Conservation (phyloP, 2,797 vertebrate genomes). For the Ambastaia sidthimunki region DNA sequence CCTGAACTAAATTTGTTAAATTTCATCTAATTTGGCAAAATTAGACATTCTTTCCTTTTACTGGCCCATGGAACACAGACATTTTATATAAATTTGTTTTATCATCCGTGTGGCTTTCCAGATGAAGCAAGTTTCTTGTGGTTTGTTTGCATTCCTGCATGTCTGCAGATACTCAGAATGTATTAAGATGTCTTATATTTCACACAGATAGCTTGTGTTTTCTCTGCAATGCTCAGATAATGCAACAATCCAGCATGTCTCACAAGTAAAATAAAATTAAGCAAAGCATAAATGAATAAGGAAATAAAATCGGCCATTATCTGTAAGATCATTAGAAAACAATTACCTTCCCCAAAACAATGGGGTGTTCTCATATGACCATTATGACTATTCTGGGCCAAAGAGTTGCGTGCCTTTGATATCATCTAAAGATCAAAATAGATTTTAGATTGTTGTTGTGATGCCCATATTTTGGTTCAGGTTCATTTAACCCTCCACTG, state of each 20-base stretch:
- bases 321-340: conserved; percentile 20
- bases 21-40: conserved; percentile 45
- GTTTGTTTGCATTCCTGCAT: conserved; percentile 19
- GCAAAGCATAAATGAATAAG: conserved; percentile 48
- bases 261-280: conserved; percentile 63
- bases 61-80: conserved; percentile 4
- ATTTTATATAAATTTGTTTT: conserved; percentile 9
- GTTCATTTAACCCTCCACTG: conserved; percentile 55
- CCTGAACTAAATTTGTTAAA: not conserved
- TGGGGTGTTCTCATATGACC: conserved; percentile 11
- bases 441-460: conserved; percentile 44
- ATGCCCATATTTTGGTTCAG: conserved; percentile 51
- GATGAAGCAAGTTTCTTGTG: not conserved
- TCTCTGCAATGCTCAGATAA: conserved; percentile 49
- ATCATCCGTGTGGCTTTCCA: conserved; percentile 5
- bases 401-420: conserved; percentile 23
- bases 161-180: not conserved
- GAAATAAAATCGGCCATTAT: conserved; percentile 40
- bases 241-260: conserved; percentile 64
- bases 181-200: not conserved
- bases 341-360: conserved; percentile 20
- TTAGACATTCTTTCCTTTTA: not conserved
- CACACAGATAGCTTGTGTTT: not conserved
- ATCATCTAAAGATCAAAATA: conserved; percentile 38
- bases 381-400: conserved; percentile 3